A percentile compares a stretch with the other conserved stretches of the same genome.
Conservation (phyloP, 2,888 invertebrate genomes). For the Dione juno region DNA sequence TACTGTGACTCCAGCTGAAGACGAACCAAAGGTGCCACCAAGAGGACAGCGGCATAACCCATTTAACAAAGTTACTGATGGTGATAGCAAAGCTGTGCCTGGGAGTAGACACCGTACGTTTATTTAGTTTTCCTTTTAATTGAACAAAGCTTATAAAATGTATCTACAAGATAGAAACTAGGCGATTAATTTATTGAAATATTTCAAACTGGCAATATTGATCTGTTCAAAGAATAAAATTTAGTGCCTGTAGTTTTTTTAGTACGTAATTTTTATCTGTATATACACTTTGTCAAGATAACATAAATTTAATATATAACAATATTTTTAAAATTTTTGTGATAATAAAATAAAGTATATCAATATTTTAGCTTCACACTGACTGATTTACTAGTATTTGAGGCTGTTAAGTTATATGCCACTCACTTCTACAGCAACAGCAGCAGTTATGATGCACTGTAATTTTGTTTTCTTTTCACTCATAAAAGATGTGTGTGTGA, state of each 20-base stretch:
- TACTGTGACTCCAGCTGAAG: slow-evolving; percentile 73
- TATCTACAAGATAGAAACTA: background rate
- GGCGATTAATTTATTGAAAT: too few relatives aligned
- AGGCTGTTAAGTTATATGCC: too few relatives aligned
- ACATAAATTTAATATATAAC: too few relatives aligned
- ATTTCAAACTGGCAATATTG: background rate
- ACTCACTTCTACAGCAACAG: too few relatives aligned
- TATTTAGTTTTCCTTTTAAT: background rate
- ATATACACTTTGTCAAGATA: background rate
- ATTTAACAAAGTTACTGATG: slow-evolving; percentile 86
- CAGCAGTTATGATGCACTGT: too few relatives aligned
- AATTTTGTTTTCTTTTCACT: too few relatives aligned
- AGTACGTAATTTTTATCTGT: background rate
- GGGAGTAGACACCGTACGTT: slow-evolving; percentile 76
- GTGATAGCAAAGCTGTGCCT: slow-evolving; percentile 63
- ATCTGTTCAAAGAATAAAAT: background rate
- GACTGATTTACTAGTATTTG: too few relatives aligned
- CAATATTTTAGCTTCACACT: background rate
- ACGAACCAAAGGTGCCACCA: slow-evolving; percentile 87
- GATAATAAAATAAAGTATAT: too few relatives aligned
- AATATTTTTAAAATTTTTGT: too few relatives aligned
- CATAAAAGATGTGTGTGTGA: too few relatives aligned
- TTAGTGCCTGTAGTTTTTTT: background rate
- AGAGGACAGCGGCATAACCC: slow-evolving; percentile 92
- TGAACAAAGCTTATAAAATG: background rate